Conservation (phyloP, 2,888 invertebrate species). For the Mesochorus sp. region DNA sequence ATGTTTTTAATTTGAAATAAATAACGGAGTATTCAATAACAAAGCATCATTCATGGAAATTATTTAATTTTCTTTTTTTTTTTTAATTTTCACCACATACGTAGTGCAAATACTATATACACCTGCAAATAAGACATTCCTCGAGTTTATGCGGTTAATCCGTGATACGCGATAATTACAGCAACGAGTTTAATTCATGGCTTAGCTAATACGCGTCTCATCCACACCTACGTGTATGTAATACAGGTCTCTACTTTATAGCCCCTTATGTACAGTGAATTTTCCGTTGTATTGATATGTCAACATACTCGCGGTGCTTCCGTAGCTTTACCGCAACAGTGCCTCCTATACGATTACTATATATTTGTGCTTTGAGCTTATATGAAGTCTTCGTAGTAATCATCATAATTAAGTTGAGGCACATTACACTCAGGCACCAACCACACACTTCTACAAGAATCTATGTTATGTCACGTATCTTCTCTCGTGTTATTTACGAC, state of each 20-base stretch:
- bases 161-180: slow-evolving; percentile 40
- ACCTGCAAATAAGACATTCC: neutral
- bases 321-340: neutral
- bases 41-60: neutral
- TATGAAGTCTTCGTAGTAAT: slow-evolving; percentile 30
- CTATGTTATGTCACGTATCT: neutral
- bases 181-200: slow-evolving; percentile 50
- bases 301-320: slow-evolving; percentile 12
- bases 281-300: slow-evolving; percentile 23
- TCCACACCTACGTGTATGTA: neutral
- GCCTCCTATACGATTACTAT: neutral
- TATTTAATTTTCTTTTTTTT: too few species aligned
- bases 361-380: neutral
- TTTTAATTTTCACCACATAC: too few species aligned
- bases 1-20: neutral
- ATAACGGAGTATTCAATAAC: neutral
- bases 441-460: neutral
- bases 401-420: slow-evolving; percentile 36
- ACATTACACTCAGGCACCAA: neutral
- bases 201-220: slow-evolving; percentile 16
- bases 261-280: neutral
- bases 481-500: neutral
- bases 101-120: too few species aligned
- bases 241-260: slow-evolving; percentile 22
- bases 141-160: neutral